These are phyloP conservation scores for Triops cancriformis DNA, from an alignment of 1,140 invertebrate species.

Conservation along the genomic window DNA sequence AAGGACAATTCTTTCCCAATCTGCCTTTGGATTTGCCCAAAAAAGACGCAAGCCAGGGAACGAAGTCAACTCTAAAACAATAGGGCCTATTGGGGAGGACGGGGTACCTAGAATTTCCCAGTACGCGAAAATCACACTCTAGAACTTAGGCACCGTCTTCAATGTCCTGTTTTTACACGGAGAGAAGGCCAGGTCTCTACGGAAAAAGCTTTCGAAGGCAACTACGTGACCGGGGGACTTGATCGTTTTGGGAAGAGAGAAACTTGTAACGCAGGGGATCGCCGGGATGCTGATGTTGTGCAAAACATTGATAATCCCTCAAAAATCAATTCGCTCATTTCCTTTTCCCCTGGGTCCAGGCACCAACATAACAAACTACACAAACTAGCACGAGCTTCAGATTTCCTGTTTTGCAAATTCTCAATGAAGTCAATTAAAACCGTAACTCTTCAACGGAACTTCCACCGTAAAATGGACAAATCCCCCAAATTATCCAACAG, in stretches of 20 bases:
- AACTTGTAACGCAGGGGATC: no score
- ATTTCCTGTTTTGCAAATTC: no score
- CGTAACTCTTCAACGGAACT: background rate
- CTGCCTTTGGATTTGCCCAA: no score
- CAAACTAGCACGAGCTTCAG: background rate
- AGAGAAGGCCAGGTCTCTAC: background rate
- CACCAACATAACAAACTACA: background rate
- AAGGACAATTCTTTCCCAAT: no score
- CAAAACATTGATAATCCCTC: background rate
- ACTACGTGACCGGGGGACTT: background rate
- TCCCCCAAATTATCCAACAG: slow-evolving; percentile 5
- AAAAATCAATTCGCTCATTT: slow-evolving; percentile 9
- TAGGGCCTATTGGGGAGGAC: no score
- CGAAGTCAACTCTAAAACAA: no score
- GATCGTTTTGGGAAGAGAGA: background rate
- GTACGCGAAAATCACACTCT: no score
- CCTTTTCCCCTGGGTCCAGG: background rate
- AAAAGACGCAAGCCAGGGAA: no score
- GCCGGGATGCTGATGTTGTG: slow-evolving; percentile 3
- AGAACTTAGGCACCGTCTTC: background rate
- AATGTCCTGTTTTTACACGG: background rate
- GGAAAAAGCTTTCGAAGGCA: background rate
- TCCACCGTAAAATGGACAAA: background rate
- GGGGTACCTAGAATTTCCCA: no score
- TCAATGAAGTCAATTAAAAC: background rate